These are phyloP conservation scores for Eurystomus gularis DNA, from an alignment of 2,113 vertebrate genomes.

Conservation along the genomic window DNA sequence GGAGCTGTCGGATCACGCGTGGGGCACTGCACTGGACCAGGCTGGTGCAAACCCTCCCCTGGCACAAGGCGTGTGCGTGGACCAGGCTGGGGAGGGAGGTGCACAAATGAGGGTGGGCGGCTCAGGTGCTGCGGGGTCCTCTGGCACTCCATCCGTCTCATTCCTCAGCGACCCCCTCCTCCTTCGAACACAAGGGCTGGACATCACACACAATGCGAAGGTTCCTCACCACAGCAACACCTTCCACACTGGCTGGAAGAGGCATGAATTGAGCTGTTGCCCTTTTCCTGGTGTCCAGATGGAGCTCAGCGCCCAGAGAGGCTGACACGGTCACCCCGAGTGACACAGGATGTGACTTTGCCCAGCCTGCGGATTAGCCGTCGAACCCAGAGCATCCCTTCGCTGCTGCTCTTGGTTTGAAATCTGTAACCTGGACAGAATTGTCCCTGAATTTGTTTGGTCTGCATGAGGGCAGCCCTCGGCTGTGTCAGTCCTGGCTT, in stretches of 20 bases:
- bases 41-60: background rate
- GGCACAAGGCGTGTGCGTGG: background rate
- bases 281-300: fast-evolving
- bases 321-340: background rate
- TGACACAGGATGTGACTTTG: fast-evolving
- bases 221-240: fast-evolving
- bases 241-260: background rate
- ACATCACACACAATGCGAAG: fast-evolving
- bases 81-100: background rate
- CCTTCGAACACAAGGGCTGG: background rate
- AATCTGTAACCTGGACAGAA: fast-evolving
- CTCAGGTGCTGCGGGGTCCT: no score
- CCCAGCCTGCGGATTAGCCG: fast-evolving
- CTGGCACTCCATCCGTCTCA: no score
- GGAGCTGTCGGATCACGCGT: fast-evolving
- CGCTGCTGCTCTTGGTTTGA: background rate
- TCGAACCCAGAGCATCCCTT: background rate
- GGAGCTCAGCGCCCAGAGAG: background rate
- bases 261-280: background rate
- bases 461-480: fast-evolving
- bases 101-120: no score
- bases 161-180: background rate
- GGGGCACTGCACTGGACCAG: fast-evolving
- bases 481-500: background rate
- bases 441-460: fast-evolving